Base-by-base conservation (phyloP, 2,797 vertebrate genomes). In the Trachurus trachurus region DNA sequence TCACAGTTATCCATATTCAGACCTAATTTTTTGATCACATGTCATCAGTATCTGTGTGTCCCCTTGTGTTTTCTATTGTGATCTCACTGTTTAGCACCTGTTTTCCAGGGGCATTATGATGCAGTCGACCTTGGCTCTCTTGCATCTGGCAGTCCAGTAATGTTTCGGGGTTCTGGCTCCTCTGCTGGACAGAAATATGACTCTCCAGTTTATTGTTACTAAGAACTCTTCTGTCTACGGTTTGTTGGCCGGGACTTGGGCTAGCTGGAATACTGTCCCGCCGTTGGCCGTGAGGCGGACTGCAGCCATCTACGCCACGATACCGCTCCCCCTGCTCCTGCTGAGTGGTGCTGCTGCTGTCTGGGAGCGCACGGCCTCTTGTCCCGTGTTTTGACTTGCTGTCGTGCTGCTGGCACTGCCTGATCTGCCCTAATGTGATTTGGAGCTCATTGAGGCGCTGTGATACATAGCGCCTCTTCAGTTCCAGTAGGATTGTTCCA, bases 391-490 rank as follows among this genome's bases (percentile, higher is more conserved):
- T 82, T 66, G 82, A 81, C 81, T 76, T 21, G 74, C 82, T 87
- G 86, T 89, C 87, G 63, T n/a, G 78, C 86, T 73, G 84, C 86
- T 92, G 90, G 82, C 86, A 54, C 64, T 1, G 76, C 66, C 74
- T 66, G 59, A 90, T 81, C 15, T 80, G 86, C 66, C 71, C 86
- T 72, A 95, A 87, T 78, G 93, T 94, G 84, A 89, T 90, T 85
- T 95, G 95, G 82, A 95, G 87, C 76, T 96, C 94, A 64, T 89
- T 86, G 73, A 92, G 94, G 76, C 89, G 92, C 90, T 94, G 92
- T n/a, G 90, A 93, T 80, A 94, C 12, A 60, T 92, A 92, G 71
- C 80, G 87, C 78, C 95, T 95, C 91, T 89, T 92, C 31, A 94
- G 86, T 77, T 95, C 94, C 92, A 98, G 88, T 83, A 95, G 84